Base-by-base conservation (phyloP, 2,888 invertebrate genomes). In the Drosophila cyrtoloma region DNA sequence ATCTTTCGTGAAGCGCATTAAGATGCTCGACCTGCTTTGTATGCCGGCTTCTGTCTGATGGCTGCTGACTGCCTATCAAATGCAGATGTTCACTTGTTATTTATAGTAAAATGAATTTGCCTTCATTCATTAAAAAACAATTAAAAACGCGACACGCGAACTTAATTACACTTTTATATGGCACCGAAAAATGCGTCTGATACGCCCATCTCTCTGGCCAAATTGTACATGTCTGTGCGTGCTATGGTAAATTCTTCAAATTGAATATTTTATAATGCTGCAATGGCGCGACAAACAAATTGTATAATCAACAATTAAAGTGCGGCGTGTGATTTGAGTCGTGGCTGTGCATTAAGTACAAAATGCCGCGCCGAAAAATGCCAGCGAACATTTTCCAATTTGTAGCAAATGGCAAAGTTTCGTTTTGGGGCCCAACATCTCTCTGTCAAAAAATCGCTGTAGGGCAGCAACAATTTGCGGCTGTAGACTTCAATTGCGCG, bases 111-210 rank as follows among this genome's bases (percentile, higher is more conserved):
- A 81, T 82, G 66, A 82, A 80, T 82, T 84, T 71, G 77, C 77
- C 77, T 83, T 83, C 77, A 90, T 89, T 86, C 89, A 90, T 89
- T 91, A 89, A 92, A 91, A 91, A 91, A 88, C 86, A 91, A 91
- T 92, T 91, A 90, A 88, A 77, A 88, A 79, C 83, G 84, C 87
- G 80, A 84, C 86, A 91, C 83, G 91, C 84, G 84, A 87, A 79
- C 82, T 91, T 91, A 89, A 92, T 92, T 91, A 91, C 87, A 88
- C 84, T 89, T 90, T 88, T 83, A 86, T 89, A 80, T 80, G 80
- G 75, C 73, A 63, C 56, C 53, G 32, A 53, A 69, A 69, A 76
- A 68, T 73, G 63, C 44, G 35, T 65, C 44, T 51, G 63, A 78
- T 64, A 39, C 53, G 67, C 28, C 56, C 51, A 52, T 51, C n/a